These are phyloP conservation scores for Brienomyrus longianalis DNA, from an alignment of 2,113 vertebrate species.

Conservation along the genomic window DNA sequence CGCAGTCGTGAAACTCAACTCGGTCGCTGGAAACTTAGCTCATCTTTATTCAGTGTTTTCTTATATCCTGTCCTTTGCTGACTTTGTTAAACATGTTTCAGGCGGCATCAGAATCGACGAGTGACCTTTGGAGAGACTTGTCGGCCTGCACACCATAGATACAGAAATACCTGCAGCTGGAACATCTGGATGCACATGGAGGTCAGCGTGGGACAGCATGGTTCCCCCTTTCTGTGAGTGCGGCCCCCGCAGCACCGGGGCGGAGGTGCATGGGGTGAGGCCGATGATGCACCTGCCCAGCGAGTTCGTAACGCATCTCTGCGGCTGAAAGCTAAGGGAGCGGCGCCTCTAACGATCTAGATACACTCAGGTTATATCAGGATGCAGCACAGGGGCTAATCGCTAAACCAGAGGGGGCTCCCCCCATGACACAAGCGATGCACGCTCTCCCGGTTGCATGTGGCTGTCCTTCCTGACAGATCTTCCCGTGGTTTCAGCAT, in stretches of 20 bases:
- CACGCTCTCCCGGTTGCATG: background rate
- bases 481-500: background rate
- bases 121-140: conserved; percentile 19
- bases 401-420: background rate
- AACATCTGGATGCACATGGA: background rate
- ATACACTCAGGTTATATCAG: background rate
- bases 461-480: background rate
- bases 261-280: background rate
- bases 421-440: background rate
- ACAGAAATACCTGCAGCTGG: background rate
- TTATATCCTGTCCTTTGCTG: background rate
- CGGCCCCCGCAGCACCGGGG: background rate
- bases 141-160: background rate
- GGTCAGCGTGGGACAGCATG: background rate
- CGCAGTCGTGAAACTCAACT: background rate
- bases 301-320: background rate
- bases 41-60: background rate
- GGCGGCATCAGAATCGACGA: background rate
- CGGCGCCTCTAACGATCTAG: background rate
- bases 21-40: background rate
- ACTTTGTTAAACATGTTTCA: conserved; percentile 32
- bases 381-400: background rate
- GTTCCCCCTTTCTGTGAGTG: background rate
- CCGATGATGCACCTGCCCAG: background rate
- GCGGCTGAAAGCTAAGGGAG: background rate